Conservation (phyloP, 2,797 vertebrate species). For the Neosilurus hyrtlii region DNA sequence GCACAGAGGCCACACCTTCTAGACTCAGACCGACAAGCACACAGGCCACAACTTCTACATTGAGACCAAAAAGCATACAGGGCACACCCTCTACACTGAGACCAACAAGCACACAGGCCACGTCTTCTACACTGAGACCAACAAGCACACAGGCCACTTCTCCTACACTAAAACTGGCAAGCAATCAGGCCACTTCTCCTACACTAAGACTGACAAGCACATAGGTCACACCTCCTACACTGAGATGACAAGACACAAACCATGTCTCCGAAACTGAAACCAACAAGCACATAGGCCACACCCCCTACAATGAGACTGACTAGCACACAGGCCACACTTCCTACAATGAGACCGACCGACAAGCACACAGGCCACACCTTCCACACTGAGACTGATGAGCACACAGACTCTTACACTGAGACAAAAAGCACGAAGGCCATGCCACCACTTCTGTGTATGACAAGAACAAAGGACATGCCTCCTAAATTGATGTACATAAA, state of each 20-base stretch:
- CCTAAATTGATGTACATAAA: not conserved
- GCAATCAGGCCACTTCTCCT: not conserved
- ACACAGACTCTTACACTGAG: not conserved
- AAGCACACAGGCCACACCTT: not conserved
- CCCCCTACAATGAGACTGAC: not conserved
- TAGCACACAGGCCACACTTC: not conserved
- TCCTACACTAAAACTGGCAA: not conserved
- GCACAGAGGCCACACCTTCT: not conserved
- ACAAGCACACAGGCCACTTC: too few relatives aligned
- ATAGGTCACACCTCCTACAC: not conserved
- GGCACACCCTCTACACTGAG: not conserved
- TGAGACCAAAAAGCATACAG: not conserved
- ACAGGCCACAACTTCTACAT: not conserved
- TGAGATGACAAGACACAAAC: not conserved
- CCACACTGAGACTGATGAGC: rapidly evolving
- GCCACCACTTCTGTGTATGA: not conserved
- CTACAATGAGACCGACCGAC: not conserved
- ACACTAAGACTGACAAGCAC: not conserved
- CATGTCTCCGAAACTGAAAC: too few relatives aligned
- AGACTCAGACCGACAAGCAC: not conserved
- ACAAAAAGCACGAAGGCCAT: not conserved
- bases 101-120: not conserved
- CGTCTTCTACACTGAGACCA: not conserved
- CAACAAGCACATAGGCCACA: not conserved
- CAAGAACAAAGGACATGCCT: not conserved